A percentile compares a stretch with the other conserved stretches of the same genome.
Conservation (phyloP, 2,888 invertebrate species). For the Mystacides longicornis region DNA sequence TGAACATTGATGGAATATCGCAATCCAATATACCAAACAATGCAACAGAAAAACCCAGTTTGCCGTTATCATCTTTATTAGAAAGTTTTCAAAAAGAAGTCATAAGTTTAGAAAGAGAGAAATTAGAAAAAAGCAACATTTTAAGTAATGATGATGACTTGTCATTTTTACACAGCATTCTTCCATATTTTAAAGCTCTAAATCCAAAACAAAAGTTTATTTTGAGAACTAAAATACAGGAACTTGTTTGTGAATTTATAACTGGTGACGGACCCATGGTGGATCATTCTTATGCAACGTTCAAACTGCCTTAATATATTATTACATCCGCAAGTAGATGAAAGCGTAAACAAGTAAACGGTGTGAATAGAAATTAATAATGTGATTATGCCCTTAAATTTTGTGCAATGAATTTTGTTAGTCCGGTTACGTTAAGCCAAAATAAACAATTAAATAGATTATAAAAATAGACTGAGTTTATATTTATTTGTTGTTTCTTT, state of each 20-base stretch:
- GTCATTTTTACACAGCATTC: slow-evolving; percentile 16
- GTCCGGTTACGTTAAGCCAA: too few relatives aligned
- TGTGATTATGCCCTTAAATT: too few relatives aligned
- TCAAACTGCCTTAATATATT: too few relatives aligned
- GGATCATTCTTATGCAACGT: slow-evolving; percentile 12
- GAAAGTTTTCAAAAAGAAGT: slow-evolving; percentile 16
- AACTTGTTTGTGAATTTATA: slow-evolving; percentile 17
- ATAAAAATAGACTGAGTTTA: too few relatives aligned
- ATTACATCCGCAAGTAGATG: too few relatives aligned
- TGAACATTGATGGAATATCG: background rate
- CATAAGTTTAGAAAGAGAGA: slow-evolving; percentile 15
- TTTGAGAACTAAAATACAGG: slow-evolving; percentile 15
- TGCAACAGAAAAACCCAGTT: background rate
- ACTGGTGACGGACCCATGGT: background rate
- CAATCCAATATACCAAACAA: slow-evolving; percentile 2
- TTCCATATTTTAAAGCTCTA: slow-evolving; percentile 16
- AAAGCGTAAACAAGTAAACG: too few relatives aligned
- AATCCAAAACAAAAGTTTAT: slow-evolving; percentile 13
- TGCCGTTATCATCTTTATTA: slow-evolving; percentile 3
- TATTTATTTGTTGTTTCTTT: too few relatives aligned
- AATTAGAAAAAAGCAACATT: slow-evolving; percentile 3
- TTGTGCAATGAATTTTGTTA: too few relatives aligned
- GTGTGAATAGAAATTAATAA: too few relatives aligned
- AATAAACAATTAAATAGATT: too few relatives aligned
- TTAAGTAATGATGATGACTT: slow-evolving; percentile 14